Conservation (phyloP, 1,140 invertebrate species). For the Hermetia illucens region DNA sequence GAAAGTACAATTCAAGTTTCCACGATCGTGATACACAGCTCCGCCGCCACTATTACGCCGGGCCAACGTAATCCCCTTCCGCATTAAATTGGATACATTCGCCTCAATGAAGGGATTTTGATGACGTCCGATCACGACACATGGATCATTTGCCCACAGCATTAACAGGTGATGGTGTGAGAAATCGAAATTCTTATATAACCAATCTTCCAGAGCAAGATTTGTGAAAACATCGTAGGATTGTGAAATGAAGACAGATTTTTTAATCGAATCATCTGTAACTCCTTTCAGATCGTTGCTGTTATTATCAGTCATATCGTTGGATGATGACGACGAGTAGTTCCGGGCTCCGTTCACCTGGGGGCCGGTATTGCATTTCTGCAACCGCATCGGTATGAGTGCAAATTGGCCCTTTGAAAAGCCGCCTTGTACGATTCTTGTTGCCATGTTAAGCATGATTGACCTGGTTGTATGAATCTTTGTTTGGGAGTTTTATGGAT, state of each 20-base stretch:
- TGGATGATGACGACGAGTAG: no score
- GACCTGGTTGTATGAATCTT: no score
- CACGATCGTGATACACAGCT: constrained; percentile 88
- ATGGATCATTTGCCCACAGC: constrained; percentile 82
- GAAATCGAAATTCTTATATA: constrained; percentile 76
- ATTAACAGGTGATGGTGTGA: constrained; percentile 67
- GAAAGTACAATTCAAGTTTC: constrained; percentile 87
- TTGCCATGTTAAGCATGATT: no score
- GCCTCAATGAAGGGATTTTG: constrained; percentile 95
- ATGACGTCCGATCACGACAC: constrained; percentile 89
- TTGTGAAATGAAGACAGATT: constrained; percentile 83
- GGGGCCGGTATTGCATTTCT: no score
- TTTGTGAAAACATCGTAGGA: constrained; percentile 82
- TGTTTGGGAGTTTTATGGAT: no score
- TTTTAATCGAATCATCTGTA: constrained; percentile 39
- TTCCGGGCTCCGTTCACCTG: no score
- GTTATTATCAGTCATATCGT: not conserved
- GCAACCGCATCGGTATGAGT: no score
- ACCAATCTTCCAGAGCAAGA: constrained; percentile 87
- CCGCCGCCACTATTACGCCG: constrained; percentile 92
- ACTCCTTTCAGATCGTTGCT: not conserved
- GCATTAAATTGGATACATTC: constrained; percentile 48
- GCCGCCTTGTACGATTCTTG: no score
- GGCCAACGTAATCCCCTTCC: constrained; percentile 54
- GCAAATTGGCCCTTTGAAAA: no score